Percentiles rank a stretch among this genome's conserved stretches.
phyloP scores from a whole-genome alignment of 1,140 invertebrate genomes.

The Artemia franciscana region DNA sequence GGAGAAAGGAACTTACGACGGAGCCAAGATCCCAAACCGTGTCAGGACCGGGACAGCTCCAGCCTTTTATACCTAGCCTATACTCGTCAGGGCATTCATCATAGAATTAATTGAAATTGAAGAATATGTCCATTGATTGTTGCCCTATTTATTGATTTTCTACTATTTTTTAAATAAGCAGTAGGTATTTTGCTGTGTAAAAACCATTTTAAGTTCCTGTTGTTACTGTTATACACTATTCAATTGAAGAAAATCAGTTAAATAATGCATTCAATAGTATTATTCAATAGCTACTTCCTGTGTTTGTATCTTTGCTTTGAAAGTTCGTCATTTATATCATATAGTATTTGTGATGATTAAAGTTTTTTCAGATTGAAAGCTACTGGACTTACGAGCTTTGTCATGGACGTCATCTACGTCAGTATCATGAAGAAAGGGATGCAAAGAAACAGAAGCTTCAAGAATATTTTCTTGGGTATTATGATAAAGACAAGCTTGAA shows the following conservation, averaged over 20 bases:
- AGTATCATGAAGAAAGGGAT: slow-evolving; percentile 87
- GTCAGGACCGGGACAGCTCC: too few species aligned
- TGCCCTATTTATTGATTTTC: too few species aligned
- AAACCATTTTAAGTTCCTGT: not conserved
- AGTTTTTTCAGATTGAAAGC: slow-evolving; percentile 42
- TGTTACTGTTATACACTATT: too few species aligned
- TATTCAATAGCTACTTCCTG: not conserved
- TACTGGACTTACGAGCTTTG: slow-evolving; percentile 97
- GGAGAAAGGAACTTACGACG: too few species aligned
- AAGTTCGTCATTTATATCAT: not conserved
- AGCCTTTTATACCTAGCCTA: too few species aligned
- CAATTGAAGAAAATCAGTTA: not conserved
- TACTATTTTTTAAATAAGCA: not conserved
- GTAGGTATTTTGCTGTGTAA: not conserved
- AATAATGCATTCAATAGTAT: not conserved
- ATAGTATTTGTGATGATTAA: slow-evolving; percentile 6
- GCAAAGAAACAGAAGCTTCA: slow-evolving; percentile 53
- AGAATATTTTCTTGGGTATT: slow-evolving; percentile 55
- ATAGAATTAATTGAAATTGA: too few species aligned
- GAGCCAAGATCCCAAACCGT: too few species aligned
- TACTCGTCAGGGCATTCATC: too few species aligned
- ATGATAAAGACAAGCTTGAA: slow-evolving; percentile 28
- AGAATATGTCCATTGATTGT: too few species aligned
- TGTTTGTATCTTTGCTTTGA: slow-evolving; percentile 2
- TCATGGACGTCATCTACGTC: slow-evolving; percentile 65